Percentiles rank a stretch among this genome's conserved stretches.
phyloP scores from a whole-genome alignment of 2,113 vertebrate species.

The Grantiella picta region DNA sequence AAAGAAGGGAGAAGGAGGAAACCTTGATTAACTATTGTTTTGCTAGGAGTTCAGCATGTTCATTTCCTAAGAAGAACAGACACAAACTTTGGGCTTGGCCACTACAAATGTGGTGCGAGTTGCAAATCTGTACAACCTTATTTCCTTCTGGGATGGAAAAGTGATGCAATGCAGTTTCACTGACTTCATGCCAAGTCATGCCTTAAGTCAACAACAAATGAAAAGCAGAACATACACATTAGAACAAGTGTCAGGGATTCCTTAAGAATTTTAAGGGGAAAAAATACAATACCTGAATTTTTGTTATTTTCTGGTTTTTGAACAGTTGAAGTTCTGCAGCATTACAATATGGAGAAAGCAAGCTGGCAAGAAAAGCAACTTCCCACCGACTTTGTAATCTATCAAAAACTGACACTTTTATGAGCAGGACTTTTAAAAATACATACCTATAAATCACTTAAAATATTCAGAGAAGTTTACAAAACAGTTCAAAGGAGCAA shows the following conservation, averaged over 20 bases:
- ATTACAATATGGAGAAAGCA: constrained; percentile 28
- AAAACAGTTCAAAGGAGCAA: constrained; percentile 25
- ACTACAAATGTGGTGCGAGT: not conserved
- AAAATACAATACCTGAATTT: not conserved
- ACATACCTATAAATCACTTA: not conserved
- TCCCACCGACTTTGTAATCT: not conserved
- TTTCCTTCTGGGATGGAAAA: constrained; percentile 3
- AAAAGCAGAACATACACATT: constrained; percentile 2
- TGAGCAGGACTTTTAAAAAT: constrained; percentile 8
- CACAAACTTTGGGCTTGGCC: not conserved
- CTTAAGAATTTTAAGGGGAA: not conserved
- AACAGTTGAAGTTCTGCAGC: not conserved
- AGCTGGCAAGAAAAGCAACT: constrained; percentile 14
- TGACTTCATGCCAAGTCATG: not conserved
- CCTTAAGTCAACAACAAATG: not conserved
- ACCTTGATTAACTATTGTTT: not conserved
- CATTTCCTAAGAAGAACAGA: not conserved
- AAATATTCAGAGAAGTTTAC: constrained; percentile 25
- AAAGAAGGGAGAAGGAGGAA: not conserved
- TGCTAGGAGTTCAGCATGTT: not conserved
- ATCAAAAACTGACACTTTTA: constrained; percentile 29
- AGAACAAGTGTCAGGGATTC: not conserved
- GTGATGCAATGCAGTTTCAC: not conserved
- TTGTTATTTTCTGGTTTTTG: not conserved
- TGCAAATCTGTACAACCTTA: not conserved